Percentiles rank a stretch among this genome's conserved stretches.
Evolutionary conservation across 2,797 vertebrate species (phyloP).

Genomic region (Amniataba percoides): DNA sequence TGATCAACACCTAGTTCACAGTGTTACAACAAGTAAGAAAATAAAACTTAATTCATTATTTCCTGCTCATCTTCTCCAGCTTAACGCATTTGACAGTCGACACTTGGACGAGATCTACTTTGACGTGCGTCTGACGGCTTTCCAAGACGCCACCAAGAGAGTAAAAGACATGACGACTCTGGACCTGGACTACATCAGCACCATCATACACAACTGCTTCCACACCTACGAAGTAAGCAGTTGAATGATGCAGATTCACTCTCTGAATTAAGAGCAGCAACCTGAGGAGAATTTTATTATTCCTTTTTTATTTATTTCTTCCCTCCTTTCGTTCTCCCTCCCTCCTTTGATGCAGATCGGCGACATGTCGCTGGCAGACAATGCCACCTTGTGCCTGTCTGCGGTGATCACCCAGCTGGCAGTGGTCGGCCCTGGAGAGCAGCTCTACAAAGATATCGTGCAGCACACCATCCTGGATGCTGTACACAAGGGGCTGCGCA

Average conservation of each 20-base stretch:
- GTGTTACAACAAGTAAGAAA: neutral
- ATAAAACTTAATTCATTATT: neutral
- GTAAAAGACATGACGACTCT: constrained; percentile 90
- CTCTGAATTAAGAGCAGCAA: neutral
- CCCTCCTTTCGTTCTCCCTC: neutral
- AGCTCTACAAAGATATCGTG: constrained; percentile 90
- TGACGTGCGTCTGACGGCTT: constrained; percentile 91
- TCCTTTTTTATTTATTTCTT: rapidly evolving
- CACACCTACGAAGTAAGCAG: constrained; percentile 91
- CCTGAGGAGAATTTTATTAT: rapidly evolving
- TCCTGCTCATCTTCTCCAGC: constrained; percentile 75
- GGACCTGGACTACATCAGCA: constrained; percentile 89
- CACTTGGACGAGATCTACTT: constrained; percentile 96
- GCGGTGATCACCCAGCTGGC: constrained; percentile 88
- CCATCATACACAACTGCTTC: constrained; percentile 95
- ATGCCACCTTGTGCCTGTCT: constrained; percentile 91
- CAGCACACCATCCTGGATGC: constrained; percentile 91
- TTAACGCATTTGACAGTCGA: constrained; percentile 94
- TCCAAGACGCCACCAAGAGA: constrained; percentile 87
- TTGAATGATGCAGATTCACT: rapidly evolving
- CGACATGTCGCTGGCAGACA: constrained; percentile 97
- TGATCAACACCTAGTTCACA: neutral
- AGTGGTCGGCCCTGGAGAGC: constrained; percentile 82
- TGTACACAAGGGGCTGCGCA: constrained; percentile 91
- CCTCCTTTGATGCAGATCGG: constrained; percentile 84